Percentiles rank a stretch among this genome's conserved stretches.
phyloP scores from a whole-genome alignment of 2,113 vertebrate genomes.

The Ranitomeya variabilis region DNA sequence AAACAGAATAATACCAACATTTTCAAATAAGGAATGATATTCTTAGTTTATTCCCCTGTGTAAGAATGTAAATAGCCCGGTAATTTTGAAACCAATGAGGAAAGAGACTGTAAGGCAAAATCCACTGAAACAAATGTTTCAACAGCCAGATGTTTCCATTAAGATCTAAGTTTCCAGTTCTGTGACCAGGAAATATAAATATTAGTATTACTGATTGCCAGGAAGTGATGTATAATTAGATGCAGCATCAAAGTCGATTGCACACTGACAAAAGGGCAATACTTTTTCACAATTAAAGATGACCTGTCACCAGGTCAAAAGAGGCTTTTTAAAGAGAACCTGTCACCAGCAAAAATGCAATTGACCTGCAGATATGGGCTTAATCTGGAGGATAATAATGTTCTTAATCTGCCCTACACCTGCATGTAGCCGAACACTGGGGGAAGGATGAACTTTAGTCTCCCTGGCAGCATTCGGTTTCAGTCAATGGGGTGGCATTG shows the following conservation, averaged over 20 bases:
- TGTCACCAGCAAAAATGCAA: too few species aligned
- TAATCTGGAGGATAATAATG: too few species aligned
- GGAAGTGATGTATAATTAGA: neutral
- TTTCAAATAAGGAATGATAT: slow-evolving; percentile 90
- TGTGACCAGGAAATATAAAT: slow-evolving; percentile 34
- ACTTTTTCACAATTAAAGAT: neutral
- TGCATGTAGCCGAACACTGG: too few species aligned
- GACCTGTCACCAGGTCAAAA: too few species aligned
- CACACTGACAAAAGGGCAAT: neutral
- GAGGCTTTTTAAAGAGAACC: too few species aligned
- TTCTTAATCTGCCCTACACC: too few species aligned
- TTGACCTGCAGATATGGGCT: too few species aligned
- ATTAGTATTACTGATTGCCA: slow-evolving; percentile 1
- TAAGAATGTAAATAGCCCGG: slow-evolving; percentile 72
- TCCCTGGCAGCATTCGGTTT: too few species aligned
- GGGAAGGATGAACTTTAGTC: too few species aligned
- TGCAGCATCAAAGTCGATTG: neutral
- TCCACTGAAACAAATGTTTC: slow-evolving; percentile 38
- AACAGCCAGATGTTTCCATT: slow-evolving; percentile 26
- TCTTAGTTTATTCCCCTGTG: slow-evolving; percentile 63
- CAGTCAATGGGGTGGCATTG: too few species aligned
- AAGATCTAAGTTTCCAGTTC: slow-evolving; percentile 43
- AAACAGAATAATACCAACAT: slow-evolving; percentile 61
- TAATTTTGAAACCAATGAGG: slow-evolving; percentile 59
- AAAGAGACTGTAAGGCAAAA: slow-evolving; percentile 52